Evolutionary conservation across 2,888 invertebrate species (phyloP), one percentile per base, ranked within the genome.

Genomic region (Drosophila borealis): DNA sequence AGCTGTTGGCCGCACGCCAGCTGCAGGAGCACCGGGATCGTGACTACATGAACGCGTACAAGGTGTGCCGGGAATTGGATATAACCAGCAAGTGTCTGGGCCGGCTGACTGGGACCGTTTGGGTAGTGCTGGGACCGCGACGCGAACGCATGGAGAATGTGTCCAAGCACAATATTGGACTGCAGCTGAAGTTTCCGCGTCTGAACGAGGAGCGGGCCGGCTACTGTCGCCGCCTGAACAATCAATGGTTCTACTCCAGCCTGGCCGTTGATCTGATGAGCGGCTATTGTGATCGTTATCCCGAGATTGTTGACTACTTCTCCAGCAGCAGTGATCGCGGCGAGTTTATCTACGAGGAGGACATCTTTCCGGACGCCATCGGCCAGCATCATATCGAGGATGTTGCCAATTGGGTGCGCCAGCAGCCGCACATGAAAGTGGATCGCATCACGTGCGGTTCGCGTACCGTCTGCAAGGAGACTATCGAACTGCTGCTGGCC

Each of bases 151-250:
- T 93, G 77, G 93, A 93, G 37, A 91, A 90, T 69, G 78, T 92
- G 51, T 91, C 94, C 3, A 95, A 88, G 53, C 91, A 95, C 14
- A 98, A 98, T 91, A 94, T 99, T 33, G 99, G 99, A 0, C 94
- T 99, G 48, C 97, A 98, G 91, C 93, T 99, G 21, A 99, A 99
- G 92, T 97, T 96, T 89, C 97, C 96, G 72, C 97, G 97, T 90
- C 94, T 95, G 94, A 95, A 95, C 74, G 94, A 94, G 90, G 95
- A 95, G 85, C 94, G 96, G 2, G 95, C 96, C 1, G 98, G 98
- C 34, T 98, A 96, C 91, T 97, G 97, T 0, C 95, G 94, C 55
- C 96, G 95, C 74, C 93, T 94, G 0, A 93, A 93, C n/a, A 94
- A 93, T 83, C 89, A 93, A 44, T 99, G 98, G 98, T 92, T 94